Evolutionary conservation across 1,140 invertebrate species (phyloP), one percentile per base, ranked within the genome.

Genomic region (Sminthurides bifidus): DNA sequence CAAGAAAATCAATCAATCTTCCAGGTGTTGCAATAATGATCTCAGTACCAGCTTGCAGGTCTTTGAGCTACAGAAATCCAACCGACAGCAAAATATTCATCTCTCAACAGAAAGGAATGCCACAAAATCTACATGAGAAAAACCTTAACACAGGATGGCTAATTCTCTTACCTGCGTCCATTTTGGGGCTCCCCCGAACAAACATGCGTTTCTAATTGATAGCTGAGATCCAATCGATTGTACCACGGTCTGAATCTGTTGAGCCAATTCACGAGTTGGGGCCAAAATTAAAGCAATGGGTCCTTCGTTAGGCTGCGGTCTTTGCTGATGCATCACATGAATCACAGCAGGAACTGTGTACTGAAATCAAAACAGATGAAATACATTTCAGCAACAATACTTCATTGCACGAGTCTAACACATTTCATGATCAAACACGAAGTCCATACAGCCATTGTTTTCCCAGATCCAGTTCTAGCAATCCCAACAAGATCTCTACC

Each of bases 1-100:
- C 73, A 0, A 93, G 75, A 59, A 96, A 86, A 68, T 98, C 91
- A 23, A 85, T 73, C 1, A 98, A 73, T 27, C 95, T 76, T 0
- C 95, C 95, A 0, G 91, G 87, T 0, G 95, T 99, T 1, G 88
- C 92, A 2, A 96, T 91, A 1, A 98, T 69, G 59, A 98, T 81
- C 67, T 98, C 84, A 55, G 83, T 85, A 0, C 94, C 94, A 45
- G 74, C 73, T 67, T 78, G 61, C 19, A 77, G n/a, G n/a, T n/a
- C n/a, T n/a, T n/a, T n/a, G n/a, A n/a, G n/a, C n/a, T n/a, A n/a
- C n/a, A n/a, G n/a, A n/a, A n/a, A n/a, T n/a, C n/a, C n/a, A n/a
- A n/a, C n/a, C n/a, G n/a, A n/a, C n/a, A n/a, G n/a, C n/a, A n/a
- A n/a, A n/a, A n/a, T n/a, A n/a, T n/a, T n/a, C n/a, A n/a, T n/a